Percentiles rank a stretch among this genome's conserved stretches.
These are phyloP conservation scores for Podarcis muralis DNA, from an alignment of 2,113 vertebrate species.

Conservation along the genomic window DNA sequence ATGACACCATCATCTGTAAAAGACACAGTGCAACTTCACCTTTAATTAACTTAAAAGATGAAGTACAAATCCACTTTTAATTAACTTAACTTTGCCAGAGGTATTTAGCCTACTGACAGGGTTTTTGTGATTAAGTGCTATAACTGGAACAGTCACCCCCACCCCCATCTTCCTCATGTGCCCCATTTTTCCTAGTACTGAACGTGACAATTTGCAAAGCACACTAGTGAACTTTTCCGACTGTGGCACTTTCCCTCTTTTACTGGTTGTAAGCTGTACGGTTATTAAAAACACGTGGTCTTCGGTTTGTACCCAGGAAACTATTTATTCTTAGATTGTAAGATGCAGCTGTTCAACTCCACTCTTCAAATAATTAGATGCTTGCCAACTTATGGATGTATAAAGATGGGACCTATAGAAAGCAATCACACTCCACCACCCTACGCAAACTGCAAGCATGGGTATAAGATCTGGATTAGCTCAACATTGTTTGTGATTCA, in stretches of 20 bases:
- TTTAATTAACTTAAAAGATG: conserved; percentile 6
- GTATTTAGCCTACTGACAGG: background rate
- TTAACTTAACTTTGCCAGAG: background rate
- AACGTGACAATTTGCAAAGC: background rate
- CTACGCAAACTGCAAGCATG: background rate
- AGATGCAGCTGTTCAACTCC: background rate
- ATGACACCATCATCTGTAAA: conserved; percentile 8
- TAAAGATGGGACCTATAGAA: background rate
- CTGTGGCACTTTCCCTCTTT: background rate
- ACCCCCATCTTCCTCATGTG: background rate
- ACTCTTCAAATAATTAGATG: background rate
- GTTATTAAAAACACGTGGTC: background rate
- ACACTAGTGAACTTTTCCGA: background rate
- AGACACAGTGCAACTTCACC: background rate
- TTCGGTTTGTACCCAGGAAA: background rate
- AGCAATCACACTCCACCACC: too few relatives aligned
- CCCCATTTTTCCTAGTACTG: background rate
- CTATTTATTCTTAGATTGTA: background rate
- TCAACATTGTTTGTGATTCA: background rate
- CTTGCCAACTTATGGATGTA: background rate
- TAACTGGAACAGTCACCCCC: background rate
- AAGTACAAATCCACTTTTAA: background rate
- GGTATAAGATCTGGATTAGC: background rate
- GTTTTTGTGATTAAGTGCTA: background rate
- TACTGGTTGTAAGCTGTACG: background rate